Evolutionary conservation across 2,888 invertebrate genomes (phyloP), one percentile per base, ranked within the genome.

Genomic region (Rhyacophila evoluta): DNA sequence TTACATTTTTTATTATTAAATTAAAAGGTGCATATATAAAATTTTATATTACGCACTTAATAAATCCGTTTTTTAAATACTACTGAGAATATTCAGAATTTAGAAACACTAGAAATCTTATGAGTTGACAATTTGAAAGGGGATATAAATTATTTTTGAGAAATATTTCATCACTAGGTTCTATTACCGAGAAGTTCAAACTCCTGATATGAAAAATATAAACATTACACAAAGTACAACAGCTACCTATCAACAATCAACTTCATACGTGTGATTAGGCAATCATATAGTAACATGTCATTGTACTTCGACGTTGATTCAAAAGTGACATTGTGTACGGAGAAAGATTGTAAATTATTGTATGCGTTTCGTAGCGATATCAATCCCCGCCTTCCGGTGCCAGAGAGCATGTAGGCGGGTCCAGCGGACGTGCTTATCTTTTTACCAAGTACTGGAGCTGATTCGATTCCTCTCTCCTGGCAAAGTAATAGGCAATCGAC

Each of bases 381-480:
- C 80, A 72, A 28, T 55, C 27, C 37, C 39, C 72, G 77, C 71
- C 72, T 80, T 80, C 80, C 80, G 74, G 77, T 37, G 33, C 72
- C 28, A 72, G 71, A 28, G 3, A 41, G 39, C 19, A 72, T 67
- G 80, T 78, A 72, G 80, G 80, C 74, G 77, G 72, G 55, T 77
- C 70, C 37, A 41, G 77, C 80, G 80, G 80, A 80, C 67, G 75
- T 12, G 41, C 72, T 80, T 80, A 80, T 80, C 80, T 28, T 37
- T 68, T 29, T 41, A 28, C 37, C 36, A 72, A 38, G 38, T 25
- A 72, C 72, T 28, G 27, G 37, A 38, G 27, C 72, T 72, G 37
- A 11, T 68, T 33, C 6, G 37, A 41, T 55, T 55, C 55, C 19
- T 55, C 55, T 55, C 55, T 55, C 55, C 55, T 55, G 55, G 55